phyloP scores from a whole-genome alignment of 2,797 vertebrate genomes.

The Potorous gilbertii region DNA sequence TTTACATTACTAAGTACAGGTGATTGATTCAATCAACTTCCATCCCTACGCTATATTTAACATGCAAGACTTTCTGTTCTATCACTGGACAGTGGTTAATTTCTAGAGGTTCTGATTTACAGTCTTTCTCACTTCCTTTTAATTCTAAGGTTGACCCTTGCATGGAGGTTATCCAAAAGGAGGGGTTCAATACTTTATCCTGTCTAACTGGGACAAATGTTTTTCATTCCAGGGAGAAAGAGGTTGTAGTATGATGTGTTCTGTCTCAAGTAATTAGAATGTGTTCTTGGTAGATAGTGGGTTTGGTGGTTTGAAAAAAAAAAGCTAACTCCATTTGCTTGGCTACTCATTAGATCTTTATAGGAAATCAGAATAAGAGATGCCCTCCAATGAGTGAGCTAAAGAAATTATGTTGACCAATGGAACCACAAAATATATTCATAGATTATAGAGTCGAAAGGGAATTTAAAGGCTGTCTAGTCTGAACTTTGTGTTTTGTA shows the following conservation, averaged over 20 bases:
- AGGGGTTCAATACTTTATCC: not conserved
- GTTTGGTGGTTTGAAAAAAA: slow-evolving; percentile 36
- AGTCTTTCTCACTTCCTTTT: not conserved
- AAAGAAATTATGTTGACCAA: slow-evolving; percentile 4
- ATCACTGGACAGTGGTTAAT: not conserved
- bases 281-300: slow-evolving; percentile 19
- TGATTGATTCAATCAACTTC: not conserved
- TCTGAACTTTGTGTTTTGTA: not conserved
- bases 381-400: not conserved
- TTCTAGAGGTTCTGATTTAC: not conserved
- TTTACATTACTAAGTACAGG: not conserved
- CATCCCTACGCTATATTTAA: not conserved
- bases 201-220: not conserved
- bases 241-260: not conserved
- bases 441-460: not conserved
- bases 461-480: not conserved
- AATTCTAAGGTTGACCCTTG: not conserved
- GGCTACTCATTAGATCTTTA: slow-evolving; percentile 35
- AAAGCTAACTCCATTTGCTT: slow-evolving; percentile 11
- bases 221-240: slow-evolving; percentile 5
- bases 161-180: not conserved
- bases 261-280: slow-evolving; percentile 37
- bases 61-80: not conserved
- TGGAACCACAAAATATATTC: not conserved
- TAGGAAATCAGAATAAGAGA: slow-evolving; percentile 32